Base-by-base conservation (phyloP, 2,797 vertebrate species). In the Cynodonichthys magdalenae region DNA sequence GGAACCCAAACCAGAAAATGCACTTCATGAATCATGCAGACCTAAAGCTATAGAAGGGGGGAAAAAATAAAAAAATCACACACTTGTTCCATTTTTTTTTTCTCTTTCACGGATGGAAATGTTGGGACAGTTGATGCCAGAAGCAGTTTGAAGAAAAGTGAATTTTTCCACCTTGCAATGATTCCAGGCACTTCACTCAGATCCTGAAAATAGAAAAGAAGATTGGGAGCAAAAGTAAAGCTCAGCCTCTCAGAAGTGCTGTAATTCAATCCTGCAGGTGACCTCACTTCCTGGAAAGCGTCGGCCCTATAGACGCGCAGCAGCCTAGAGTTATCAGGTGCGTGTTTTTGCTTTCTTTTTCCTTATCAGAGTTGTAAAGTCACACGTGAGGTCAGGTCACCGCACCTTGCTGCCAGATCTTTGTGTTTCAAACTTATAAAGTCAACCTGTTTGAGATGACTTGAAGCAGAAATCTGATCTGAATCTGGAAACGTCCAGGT, bases 11-110 rank as follows among this genome's bases (percentile, higher is more conserved):
- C 69, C 36, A 68, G 60, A 66, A 82, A 18, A 77, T 79, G 71
- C 75, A 77, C 41, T 56, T 77, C 66, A 85, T 80, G 82, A 87
- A 81, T 85, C 83, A 83, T 79, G 71, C 75, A 85, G 62, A 77
- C 76, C 74, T 58, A 54, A 27, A 75, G 74, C 80, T 70, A 56
- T 4, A 4, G 69, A 65, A 60, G 29, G 29, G 29, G 29, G 29
- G 29, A 8, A 10, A 10, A 14, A 83, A 87, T 2, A 8, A 10
- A 10, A 14, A 83, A 87, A 80, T 81, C 77, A 60, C 63, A 74
- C 66, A 83, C 85, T 85, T 84, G 75, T 86, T 80, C 36, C 63
- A 63, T 77, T 82, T 86, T 80, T 47, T 47, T n/a, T n/a, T 36
- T 36, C 74, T 80, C 85, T 77, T 76, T 59, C 66, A 29, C 4